Evolutionary conservation across 2,797 vertebrate genomes (phyloP).

Genomic region (Tenualosa thibaudeaui): DNA sequence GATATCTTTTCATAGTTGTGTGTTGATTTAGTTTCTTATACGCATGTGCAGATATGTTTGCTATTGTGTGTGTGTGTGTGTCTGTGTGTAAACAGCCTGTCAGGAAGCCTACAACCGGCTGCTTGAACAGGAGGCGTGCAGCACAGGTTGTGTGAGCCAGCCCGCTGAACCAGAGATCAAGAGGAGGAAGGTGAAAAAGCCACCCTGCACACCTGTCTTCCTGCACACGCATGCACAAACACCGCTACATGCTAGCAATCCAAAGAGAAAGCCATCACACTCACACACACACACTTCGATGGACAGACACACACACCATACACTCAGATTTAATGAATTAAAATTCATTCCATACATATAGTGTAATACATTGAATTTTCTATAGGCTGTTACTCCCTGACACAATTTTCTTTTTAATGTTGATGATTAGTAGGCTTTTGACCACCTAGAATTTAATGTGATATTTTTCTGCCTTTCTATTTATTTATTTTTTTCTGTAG

Average conservation of each 20-base stretch:
- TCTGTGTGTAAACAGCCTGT: constrained; percentile 78
- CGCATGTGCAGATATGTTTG: background rate
- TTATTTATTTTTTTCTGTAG: background rate
- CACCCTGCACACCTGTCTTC: background rate
- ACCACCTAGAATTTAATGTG: background rate
- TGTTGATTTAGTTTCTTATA: background rate
- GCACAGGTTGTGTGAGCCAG: constrained; percentile 86
- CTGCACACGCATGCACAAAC: background rate
- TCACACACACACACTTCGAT: background rate
- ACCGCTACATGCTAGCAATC: background rate
- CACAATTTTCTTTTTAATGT: background rate
- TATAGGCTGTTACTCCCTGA: background rate
- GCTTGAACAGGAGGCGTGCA: constrained; percentile 86
- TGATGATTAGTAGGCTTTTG: background rate
- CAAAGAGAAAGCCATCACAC: background rate
- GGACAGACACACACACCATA: background rate
- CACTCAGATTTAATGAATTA: background rate
- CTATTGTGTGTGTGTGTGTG: constrained; percentile 29
- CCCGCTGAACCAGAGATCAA: constrained; percentile 80
- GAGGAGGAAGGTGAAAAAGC: constrained; percentile 80
- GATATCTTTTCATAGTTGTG: background rate
- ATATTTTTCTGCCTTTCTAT: background rate
- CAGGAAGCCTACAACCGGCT: constrained; percentile 86
- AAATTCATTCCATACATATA: background rate
- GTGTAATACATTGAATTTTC: background rate